These are phyloP conservation scores for Rhyacophila brunnea DNA, from an alignment of 1,140 invertebrate species.

Conservation along the genomic window DNA sequence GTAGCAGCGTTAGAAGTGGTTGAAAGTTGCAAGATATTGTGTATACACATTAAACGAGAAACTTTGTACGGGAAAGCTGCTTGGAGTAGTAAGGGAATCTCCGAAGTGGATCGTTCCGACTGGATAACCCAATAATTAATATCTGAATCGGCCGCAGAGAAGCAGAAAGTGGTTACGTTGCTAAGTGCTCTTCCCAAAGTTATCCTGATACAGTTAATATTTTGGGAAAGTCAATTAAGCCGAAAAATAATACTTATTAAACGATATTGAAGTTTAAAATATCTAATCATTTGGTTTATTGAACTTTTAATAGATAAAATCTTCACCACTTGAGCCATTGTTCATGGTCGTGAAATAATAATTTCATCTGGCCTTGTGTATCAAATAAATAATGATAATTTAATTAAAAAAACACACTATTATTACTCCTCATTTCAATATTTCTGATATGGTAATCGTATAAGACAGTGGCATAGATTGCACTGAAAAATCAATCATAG, in stretches of 20 bases:
- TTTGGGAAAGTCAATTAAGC: not conserved
- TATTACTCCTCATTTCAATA: too few relatives aligned
- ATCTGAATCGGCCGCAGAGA: conserved; percentile 22
- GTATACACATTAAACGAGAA: not conserved
- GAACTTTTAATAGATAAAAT: too few relatives aligned
- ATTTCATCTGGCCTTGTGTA: too few relatives aligned
- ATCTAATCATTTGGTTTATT: too few relatives aligned
- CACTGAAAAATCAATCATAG: too few relatives aligned
- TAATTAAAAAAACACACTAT: too few relatives aligned
- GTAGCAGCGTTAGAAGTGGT: not conserved
- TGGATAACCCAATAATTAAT: conserved; percentile 33
- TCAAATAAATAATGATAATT: too few relatives aligned
- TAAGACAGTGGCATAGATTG: too few relatives aligned
- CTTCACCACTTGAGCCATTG: too few relatives aligned
- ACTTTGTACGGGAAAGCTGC: not conserved
- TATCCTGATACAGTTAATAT: not conserved
- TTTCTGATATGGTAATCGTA: too few relatives aligned
- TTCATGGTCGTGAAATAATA: too few relatives aligned
- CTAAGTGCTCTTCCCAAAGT: not conserved
- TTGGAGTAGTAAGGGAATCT: conserved; percentile 1
- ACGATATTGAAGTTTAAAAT: too few relatives aligned
- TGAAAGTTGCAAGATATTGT: not conserved
- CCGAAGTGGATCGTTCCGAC: conserved; percentile 17
- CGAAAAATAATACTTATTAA: not conserved
- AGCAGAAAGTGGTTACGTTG: not conserved